Evolutionary conservation across 2,113 vertebrate genomes (phyloP).

Genomic region (Strix uralensis): DNA sequence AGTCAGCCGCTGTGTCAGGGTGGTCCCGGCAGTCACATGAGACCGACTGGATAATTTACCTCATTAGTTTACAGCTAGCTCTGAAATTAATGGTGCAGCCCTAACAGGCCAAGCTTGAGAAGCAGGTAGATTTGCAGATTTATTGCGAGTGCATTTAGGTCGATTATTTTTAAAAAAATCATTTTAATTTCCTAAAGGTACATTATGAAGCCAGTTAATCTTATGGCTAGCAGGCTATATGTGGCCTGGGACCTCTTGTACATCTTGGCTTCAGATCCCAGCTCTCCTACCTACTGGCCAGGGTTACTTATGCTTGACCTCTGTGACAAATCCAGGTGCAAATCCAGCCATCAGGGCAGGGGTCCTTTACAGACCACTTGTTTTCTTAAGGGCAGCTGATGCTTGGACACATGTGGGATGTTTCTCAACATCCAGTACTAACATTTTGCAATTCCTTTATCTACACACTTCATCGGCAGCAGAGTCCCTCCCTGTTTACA

Average conservation of each 20-base stretch:
- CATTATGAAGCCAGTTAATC: background rate
- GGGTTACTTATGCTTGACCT: background rate
- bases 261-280: background rate
- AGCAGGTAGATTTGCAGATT: background rate
- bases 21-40: background rate
- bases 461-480: background rate
- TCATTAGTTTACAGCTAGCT: background rate
- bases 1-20: background rate
- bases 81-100: background rate
- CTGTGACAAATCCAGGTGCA: background rate
- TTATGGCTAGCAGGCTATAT: background rate
- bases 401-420: accelerated
- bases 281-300: background rate
- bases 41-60: background rate
- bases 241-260: background rate
- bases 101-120: background rate
- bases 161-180: background rate
- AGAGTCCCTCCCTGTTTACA: background rate
- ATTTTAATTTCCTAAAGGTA: background rate
- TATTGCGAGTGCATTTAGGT: background rate
- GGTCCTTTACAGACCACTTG: background rate
- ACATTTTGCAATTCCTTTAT: background rate
- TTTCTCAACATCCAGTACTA: background rate
- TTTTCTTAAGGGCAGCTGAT: background rate
- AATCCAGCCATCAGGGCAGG: background rate